These are phyloP conservation scores for Pomacea maculata DNA, from an alignment of 1,140 invertebrate species.

Conservation along the genomic window DNA sequence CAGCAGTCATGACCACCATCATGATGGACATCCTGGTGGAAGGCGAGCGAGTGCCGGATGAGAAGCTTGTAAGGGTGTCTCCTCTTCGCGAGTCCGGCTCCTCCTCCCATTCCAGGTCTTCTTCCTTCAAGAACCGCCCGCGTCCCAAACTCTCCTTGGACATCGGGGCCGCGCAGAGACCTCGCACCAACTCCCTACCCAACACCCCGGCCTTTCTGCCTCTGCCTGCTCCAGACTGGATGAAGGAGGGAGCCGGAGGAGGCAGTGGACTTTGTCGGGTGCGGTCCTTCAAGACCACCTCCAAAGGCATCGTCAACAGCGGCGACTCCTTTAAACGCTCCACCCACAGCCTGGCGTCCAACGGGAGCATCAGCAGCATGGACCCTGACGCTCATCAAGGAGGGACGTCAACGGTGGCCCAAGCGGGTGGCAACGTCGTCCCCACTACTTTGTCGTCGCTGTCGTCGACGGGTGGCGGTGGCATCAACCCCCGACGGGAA, in stretches of 20 bases:
- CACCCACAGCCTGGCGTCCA: slow-evolving; percentile 74
- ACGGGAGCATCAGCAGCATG: slow-evolving; percentile 69
- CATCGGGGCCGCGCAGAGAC: slow-evolving; percentile 32
- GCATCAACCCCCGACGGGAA: neutral
- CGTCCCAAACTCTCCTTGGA: slow-evolving; percentile 42
- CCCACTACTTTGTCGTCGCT: slow-evolving; percentile 7
- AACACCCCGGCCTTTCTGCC: slow-evolving; percentile 28
- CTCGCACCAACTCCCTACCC: slow-evolving; percentile 47
- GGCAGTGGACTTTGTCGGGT: slow-evolving; percentile 15
- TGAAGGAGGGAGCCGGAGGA: neutral
- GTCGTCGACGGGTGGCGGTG: neutral
- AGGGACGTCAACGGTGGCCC: slow-evolving; percentile 28
- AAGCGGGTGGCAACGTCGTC: slow-evolving; percentile 21
- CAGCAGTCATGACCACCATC: neutral
- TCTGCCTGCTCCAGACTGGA: slow-evolving; percentile 14
- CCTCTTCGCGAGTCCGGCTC: slow-evolving; percentile 26
- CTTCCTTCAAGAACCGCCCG: slow-evolving; percentile 46
- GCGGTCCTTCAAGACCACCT: slow-evolving; percentile 87
- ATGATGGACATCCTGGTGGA: slow-evolving; percentile 30
- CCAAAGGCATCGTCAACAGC: slow-evolving; percentile 90
- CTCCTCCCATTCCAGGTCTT: slow-evolving; percentile 43
- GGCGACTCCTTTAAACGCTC: slow-evolving; percentile 82
- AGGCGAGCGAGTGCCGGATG: slow-evolving; percentile 23
- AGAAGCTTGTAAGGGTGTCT: slow-evolving; percentile 13
- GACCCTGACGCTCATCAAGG: slow-evolving; percentile 15